phyloP scores from a whole-genome alignment of 2,113 vertebrate genomes.

The Plotosus lineatus region DNA sequence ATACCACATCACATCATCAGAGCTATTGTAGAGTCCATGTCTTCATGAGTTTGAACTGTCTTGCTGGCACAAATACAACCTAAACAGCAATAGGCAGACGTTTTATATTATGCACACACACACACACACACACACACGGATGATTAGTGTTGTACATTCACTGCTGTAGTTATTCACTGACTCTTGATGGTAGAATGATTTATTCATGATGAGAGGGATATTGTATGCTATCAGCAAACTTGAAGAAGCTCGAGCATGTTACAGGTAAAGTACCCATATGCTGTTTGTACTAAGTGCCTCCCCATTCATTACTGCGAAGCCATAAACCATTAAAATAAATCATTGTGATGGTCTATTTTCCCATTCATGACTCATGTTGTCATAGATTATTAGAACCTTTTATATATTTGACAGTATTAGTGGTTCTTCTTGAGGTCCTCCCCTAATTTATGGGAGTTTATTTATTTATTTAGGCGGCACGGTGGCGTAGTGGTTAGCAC shows the following conservation, averaged over 20 bases:
- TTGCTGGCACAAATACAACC: too few species aligned
- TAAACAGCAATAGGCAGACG: too few species aligned
- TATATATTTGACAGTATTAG: constrained; percentile 13
- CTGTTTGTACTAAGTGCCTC: constrained; percentile 46
- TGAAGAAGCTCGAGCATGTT: constrained; percentile 1
- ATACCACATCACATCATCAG: too few species aligned
- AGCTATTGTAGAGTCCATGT: too few species aligned
- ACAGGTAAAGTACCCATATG: constrained; percentile 35
- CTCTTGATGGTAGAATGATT: not conserved
- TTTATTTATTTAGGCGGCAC: too few species aligned
- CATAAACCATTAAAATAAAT: constrained; percentile 57
- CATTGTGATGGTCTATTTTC: constrained; percentile 46
- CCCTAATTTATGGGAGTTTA: not conserved
- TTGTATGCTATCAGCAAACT: constrained; percentile 10
- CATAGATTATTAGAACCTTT: constrained; percentile 39
- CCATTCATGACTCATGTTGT: constrained; percentile 40
- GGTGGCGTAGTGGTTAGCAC: too few species aligned
- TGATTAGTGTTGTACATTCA: too few species aligned
- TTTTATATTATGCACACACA: too few species aligned
- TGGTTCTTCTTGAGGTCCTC: constrained; percentile 14
- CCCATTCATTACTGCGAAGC: constrained; percentile 57
- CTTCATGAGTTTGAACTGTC: too few species aligned
- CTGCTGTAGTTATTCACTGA: not conserved
- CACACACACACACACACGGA: too few species aligned
- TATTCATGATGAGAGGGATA: constrained; percentile 24